Evolutionary conservation across 2,113 vertebrate species (phyloP).

Genomic region (Formicarius rufipectus): DNA sequence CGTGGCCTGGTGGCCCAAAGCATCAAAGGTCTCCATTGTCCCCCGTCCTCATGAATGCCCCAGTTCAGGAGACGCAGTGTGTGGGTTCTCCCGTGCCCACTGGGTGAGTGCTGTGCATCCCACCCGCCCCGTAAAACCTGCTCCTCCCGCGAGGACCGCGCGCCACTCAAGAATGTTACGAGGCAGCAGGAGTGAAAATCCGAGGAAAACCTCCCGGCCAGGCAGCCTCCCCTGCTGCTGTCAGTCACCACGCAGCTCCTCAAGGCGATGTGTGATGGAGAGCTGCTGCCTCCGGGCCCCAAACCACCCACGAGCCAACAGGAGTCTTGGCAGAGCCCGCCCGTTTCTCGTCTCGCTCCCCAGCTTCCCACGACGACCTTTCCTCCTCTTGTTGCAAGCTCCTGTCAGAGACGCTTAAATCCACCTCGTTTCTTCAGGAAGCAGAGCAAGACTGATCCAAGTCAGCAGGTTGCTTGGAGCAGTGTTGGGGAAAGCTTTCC

Average conservation of each 20-base stretch:
- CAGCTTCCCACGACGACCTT: neutral
- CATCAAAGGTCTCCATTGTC: neutral
- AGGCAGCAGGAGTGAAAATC: slow-evolving; percentile 6
- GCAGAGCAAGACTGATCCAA: neutral
- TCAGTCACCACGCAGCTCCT: slow-evolving; percentile 45
- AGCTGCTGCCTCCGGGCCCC: neutral
- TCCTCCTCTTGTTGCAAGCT: neutral
- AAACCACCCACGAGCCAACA: slow-evolving; percentile 11
- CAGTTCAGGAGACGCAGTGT: neutral
- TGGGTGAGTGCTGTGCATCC: neutral
- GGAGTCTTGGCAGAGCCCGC: slow-evolving; percentile 8
- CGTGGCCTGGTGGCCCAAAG: neutral
- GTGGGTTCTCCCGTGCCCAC: neutral
- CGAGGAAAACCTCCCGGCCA: neutral
- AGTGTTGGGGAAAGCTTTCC: neutral
- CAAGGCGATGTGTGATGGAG: neutral
- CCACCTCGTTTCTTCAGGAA: slow-evolving; percentile 5
- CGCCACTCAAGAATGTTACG: neutral
- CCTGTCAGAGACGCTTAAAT: slow-evolving; percentile 41
- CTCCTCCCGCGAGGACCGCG: neutral
- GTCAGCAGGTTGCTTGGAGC: slow-evolving; percentile 7
- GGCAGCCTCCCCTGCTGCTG: slow-evolving; percentile 11
- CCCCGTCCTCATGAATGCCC: neutral
- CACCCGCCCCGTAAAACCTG: neutral
- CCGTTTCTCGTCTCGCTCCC: neutral